Evolutionary conservation across 2,113 vertebrate genomes (phyloP).

Genomic region (Pedionomus torquatus): DNA sequence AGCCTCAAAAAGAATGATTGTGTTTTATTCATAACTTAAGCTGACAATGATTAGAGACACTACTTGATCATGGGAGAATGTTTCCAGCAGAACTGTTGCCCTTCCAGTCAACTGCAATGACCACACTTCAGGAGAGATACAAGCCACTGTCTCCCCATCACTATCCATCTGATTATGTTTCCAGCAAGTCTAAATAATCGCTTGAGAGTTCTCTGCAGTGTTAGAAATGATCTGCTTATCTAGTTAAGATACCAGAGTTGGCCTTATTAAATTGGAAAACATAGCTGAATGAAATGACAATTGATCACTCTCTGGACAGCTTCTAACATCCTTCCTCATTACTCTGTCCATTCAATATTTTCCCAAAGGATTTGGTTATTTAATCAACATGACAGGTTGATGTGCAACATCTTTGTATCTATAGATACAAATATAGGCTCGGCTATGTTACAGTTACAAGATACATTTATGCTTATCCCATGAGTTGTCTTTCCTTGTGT

Average conservation of each 20-base stretch:
- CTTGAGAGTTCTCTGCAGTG: background rate
- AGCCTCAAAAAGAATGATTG: background rate
- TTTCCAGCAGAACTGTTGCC: background rate
- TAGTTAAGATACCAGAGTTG: background rate
- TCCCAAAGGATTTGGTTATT: background rate
- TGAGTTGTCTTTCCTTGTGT: background rate
- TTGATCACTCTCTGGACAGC: background rate
- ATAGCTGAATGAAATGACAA: background rate
- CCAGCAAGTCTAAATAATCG: background rate
- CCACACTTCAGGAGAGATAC: background rate
- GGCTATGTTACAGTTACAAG: background rate
- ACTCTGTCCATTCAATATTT: background rate
- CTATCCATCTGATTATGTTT: background rate
- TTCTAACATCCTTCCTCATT: background rate
- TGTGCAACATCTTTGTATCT: background rate
- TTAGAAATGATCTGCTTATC: background rate
- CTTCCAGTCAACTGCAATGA: background rate
- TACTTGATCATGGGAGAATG: background rate
- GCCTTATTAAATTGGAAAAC: background rate
- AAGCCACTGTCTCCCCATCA: background rate
- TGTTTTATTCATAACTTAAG: constrained; percentile 8
- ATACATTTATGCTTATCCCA: background rate
- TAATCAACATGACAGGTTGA: background rate
- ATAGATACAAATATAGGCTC: no score
- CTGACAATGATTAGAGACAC: background rate